These are phyloP conservation scores for Xyliphius kryptos DNA, from an alignment of 2,113 vertebrate genomes.

Conservation along the genomic window DNA sequence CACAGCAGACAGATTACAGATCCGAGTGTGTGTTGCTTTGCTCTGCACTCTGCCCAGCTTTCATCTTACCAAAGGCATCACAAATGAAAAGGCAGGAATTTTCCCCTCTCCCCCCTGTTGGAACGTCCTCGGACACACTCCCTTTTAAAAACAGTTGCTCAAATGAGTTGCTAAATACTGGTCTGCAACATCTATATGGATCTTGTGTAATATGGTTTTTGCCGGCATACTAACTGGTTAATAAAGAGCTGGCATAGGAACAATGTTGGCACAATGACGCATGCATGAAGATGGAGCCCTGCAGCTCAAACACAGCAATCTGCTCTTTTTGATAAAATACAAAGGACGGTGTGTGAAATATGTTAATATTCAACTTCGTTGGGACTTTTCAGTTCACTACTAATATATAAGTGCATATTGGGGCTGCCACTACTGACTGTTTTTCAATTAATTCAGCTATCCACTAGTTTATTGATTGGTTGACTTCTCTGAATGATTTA, in stretches of 20 bases:
- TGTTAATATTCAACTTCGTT: conserved; percentile 31
- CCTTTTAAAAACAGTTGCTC: conserved; percentile 10
- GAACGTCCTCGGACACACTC: background rate
- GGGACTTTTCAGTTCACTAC: no score
- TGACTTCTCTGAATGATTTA: no score
- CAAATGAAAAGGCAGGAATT: conserved; percentile 15
- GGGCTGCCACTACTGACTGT: no score
- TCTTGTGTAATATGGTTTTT: conserved; percentile 24
- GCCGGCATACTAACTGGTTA: conserved; percentile 16
- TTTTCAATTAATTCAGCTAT: no score
- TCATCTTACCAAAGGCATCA: conserved; percentile 10
- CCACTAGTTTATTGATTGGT: no score
- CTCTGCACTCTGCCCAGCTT: background rate
- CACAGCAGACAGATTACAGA: conserved; percentile 6
- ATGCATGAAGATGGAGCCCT: conserved; percentile 18
- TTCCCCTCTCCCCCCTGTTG: background rate
- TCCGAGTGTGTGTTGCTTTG: conserved; percentile 2
- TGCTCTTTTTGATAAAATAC: conserved; percentile 30
- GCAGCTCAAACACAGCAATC: conserved; percentile 29
- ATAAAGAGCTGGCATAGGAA: conserved; percentile 22
- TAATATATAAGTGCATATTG: no score
- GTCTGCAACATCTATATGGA: conserved; percentile 18
- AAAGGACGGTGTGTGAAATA: conserved; percentile 21
- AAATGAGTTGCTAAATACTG: conserved; percentile 3
- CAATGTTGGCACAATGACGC: conserved; percentile 14